phyloP scores from a whole-genome alignment of 2,113 vertebrate species.

The Climacteris rufus region DNA sequence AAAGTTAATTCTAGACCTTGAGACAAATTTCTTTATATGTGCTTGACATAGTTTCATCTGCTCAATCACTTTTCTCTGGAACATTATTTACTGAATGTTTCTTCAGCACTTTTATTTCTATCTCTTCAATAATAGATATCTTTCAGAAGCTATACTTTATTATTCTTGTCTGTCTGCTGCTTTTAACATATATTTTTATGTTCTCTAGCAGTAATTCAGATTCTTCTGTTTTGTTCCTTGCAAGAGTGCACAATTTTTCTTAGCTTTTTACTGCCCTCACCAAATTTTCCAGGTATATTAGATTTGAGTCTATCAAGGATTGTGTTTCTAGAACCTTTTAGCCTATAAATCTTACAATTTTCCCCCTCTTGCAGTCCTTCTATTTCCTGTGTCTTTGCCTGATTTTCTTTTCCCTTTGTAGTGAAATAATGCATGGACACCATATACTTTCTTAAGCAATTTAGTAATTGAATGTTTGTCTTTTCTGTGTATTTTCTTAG shows the following conservation, averaged over 20 bases:
- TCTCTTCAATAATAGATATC: constrained; percentile 28
- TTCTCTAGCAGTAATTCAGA: not conserved
- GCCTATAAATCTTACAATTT: not conserved
- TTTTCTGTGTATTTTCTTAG: not conserved
- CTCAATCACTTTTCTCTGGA: not conserved
- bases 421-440: not conserved
- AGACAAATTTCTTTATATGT: not conserved
- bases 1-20: not conserved
- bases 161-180: not conserved
- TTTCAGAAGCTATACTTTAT: constrained; percentile 21
- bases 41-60: not conserved
- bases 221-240: not conserved
- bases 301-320: not conserved
- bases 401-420: not conserved
- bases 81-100: constrained; percentile 29
- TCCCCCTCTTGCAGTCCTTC: not conserved
- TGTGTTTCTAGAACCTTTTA: not conserved
- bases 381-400: not conserved
- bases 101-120: constrained; percentile 24
- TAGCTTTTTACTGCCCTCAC: not conserved
- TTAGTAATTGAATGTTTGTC: not conserved
- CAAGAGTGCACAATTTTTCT: not conserved
- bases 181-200: not conserved
- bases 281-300: not conserved
- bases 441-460: not conserved